These are phyloP conservation scores for Pycnonotus jocosus DNA, from an alignment of 2,113 vertebrate genomes.

Conservation along the genomic window DNA sequence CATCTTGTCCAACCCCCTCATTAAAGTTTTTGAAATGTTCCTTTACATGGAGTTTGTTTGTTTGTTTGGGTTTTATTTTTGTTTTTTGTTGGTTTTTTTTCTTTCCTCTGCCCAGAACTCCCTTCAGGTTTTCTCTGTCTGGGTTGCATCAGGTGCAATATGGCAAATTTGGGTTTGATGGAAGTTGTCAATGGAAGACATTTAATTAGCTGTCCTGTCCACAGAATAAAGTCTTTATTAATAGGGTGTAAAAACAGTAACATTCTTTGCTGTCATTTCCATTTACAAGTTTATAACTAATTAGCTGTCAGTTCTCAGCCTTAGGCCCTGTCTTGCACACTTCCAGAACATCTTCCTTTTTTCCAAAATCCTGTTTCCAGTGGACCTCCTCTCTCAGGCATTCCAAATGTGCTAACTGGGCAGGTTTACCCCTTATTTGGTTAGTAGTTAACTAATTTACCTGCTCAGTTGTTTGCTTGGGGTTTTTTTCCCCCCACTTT, in stretches of 20 bases:
- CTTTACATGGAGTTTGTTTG: neutral
- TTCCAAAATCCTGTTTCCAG: neutral
- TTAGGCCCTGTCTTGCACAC: neutral
- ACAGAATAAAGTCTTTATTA: neutral
- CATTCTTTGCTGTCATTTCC: neutral
- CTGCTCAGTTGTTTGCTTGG: neutral
- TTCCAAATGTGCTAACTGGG: neutral
- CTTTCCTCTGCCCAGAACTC: neutral
- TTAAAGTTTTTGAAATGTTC: neutral
- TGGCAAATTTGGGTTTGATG: neutral
- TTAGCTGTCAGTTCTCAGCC: neutral
- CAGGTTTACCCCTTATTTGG: fast-evolving
- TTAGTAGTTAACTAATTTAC: neutral
- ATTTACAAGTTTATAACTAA: neutral
- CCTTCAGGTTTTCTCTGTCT: neutral
- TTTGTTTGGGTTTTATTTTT: neutral
- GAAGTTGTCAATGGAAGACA: neutral
- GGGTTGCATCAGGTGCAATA: neutral
- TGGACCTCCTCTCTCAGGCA: neutral
- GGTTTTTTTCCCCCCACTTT: fast-evolving
- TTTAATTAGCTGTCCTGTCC: neutral
- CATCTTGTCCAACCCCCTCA: neutral
- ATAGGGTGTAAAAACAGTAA: neutral
- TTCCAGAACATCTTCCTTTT: neutral
- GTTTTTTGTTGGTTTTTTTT: neutral